A percentile compares a stretch with the other conserved stretches of the same genome.
phyloP scores from a whole-genome alignment of 2,888 invertebrate genomes.

The Synergus gifuensis region DNA sequence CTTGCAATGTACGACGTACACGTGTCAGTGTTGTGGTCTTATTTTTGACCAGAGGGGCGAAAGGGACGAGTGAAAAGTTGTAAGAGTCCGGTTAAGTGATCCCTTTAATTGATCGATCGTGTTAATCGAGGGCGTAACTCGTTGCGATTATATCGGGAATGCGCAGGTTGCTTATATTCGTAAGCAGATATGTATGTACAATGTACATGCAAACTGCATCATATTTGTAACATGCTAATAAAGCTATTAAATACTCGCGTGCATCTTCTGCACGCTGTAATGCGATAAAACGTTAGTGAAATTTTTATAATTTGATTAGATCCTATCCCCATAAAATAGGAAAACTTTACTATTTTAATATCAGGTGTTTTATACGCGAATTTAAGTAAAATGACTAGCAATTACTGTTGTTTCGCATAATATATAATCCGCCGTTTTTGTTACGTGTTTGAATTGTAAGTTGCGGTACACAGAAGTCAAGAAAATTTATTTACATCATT shows the following conservation, averaged over 20 bases:
- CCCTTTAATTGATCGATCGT: slow-evolving; percentile 55
- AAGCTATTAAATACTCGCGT: slow-evolving; percentile 46
- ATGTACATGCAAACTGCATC: slow-evolving; percentile 53
- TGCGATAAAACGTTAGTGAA: slow-evolving; percentile 2
- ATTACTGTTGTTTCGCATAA: background rate
- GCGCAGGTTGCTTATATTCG: slow-evolving; percentile 34
- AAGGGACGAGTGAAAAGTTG: slow-evolving; percentile 11
- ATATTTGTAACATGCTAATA: slow-evolving; percentile 52
- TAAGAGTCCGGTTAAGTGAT: slow-evolving; percentile 33
- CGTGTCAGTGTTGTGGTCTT: slow-evolving; percentile 10
- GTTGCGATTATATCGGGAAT: slow-evolving; percentile 40
- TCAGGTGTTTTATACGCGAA: background rate
- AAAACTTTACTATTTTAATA: background rate
- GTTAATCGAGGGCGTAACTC: slow-evolving; percentile 52
- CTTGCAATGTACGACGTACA: background rate
- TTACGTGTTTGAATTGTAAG: background rate
- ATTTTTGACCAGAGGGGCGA: slow-evolving; percentile 4
- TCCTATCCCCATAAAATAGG: background rate
- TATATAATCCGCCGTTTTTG: background rate
- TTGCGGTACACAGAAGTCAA: background rate
- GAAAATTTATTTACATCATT: background rate
- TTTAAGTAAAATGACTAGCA: background rate
- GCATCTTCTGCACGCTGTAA: slow-evolving; percentile 31
- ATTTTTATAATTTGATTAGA: slow-evolving; percentile 11
- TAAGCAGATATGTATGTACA: slow-evolving; percentile 39